Conservation (phyloP, 2,888 invertebrate species). For the Thera britannica region DNA sequence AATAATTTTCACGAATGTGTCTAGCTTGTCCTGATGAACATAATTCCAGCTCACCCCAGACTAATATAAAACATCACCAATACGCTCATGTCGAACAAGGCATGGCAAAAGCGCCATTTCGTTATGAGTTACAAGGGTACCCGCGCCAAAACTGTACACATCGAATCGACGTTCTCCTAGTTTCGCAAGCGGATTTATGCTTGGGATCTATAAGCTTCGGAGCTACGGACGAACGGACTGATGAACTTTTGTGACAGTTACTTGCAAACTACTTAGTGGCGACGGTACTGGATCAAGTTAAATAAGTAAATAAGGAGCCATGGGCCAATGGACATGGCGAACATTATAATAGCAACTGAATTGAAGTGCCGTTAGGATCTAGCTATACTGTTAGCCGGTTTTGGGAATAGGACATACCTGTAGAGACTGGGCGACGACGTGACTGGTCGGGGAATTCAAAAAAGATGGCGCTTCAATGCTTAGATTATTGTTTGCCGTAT, state of each 20-base stretch:
- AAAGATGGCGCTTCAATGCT: too few species aligned
- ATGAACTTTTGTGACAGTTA: constrained; percentile 25
- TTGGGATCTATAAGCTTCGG: constrained; percentile 57
- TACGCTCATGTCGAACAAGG: constrained; percentile 48
- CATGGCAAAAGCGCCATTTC: constrained; percentile 51
- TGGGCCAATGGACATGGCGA: too few species aligned
- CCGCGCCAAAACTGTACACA: constrained; percentile 69
- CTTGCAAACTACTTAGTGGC: neutral
- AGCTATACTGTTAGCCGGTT: too few species aligned
- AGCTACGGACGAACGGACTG: constrained; percentile 52
- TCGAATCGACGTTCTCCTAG: constrained; percentile 64
- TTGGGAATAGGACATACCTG: too few species aligned
- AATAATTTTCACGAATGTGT: constrained; percentile 5
- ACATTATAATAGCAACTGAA: too few species aligned
- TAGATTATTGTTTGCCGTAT: too few species aligned
- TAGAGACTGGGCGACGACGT: too few species aligned
- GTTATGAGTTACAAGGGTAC: constrained; percentile 65
- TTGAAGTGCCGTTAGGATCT: too few species aligned
- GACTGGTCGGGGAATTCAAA: too few species aligned
- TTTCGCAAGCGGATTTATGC: constrained; percentile 74
- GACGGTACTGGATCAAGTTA: neutral
- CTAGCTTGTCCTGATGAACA: constrained; percentile 25
- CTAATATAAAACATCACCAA: constrained; percentile 44
- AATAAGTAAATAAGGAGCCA: too few species aligned
- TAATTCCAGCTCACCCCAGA: constrained; percentile 26